Percentiles rank a stretch among this genome's conserved stretches.
phyloP scores from a whole-genome alignment of 2,113 vertebrate species.

The Sylvia atricapilla region DNA sequence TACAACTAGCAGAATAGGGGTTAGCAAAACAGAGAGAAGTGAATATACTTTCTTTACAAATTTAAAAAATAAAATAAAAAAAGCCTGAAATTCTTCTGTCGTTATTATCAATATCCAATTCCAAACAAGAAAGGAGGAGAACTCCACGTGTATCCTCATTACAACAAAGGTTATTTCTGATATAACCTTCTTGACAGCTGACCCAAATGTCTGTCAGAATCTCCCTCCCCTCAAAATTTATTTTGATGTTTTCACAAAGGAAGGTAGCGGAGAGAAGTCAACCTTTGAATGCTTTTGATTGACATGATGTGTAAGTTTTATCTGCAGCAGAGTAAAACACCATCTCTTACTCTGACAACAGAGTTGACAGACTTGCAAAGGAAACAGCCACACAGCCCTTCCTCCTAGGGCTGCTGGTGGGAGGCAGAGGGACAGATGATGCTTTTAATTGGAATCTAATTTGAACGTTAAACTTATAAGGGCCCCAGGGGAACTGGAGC shows the following conservation, averaged over 20 bases:
- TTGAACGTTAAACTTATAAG: background rate
- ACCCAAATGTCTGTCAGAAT: background rate
- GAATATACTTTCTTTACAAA: background rate
- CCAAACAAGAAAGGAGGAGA: background rate
- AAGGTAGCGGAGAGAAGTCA: background rate
- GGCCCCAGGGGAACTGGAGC: fast-evolving
- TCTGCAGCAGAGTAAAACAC: background rate
- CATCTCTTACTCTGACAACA: background rate
- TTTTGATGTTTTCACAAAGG: background rate
- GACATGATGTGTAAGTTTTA: background rate
- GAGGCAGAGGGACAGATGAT: background rate
- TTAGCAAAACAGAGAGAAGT: background rate
- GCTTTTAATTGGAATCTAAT: background rate
- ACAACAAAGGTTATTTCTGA: background rate
- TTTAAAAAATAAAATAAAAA: background rate
- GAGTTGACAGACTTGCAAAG: background rate
- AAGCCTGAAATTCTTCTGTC: background rate
- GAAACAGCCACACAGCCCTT: background rate
- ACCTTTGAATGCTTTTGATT: background rate
- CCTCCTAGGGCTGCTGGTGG: background rate
- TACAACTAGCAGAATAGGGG: background rate
- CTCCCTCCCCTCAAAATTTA: background rate
- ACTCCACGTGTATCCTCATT: background rate
- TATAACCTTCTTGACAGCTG: background rate
- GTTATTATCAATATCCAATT: background rate